A percentile compares a stretch with the other conserved stretches of the same genome.
Conservation (phyloP, 2,888 invertebrate genomes). For the Yponomeuta cagnagella region DNA sequence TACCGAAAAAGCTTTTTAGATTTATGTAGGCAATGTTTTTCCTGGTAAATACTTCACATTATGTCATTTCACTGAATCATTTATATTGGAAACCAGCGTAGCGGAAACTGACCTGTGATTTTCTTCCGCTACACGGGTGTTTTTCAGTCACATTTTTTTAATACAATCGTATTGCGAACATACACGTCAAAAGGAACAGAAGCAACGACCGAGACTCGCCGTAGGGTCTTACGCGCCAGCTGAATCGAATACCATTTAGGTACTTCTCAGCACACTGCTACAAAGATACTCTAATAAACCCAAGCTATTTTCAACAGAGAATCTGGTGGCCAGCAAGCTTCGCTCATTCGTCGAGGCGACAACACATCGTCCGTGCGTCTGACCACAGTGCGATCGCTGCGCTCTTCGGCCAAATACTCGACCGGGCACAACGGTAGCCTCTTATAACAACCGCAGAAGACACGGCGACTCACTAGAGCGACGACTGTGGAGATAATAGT, state of each 20-base stretch:
- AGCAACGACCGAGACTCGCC: too few relatives aligned
- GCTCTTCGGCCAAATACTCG: constrained; percentile 59
- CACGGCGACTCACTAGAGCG: background rate
- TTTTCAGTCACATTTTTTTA: too few relatives aligned
- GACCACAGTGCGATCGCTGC: constrained; percentile 54
- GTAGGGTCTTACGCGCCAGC: background rate
- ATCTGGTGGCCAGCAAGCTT: constrained; percentile 59
- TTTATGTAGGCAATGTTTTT: too few relatives aligned
- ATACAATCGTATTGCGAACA: too few relatives aligned
- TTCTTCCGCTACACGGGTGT: too few relatives aligned
- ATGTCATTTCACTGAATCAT: too few relatives aligned
- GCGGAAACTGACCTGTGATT: too few relatives aligned
- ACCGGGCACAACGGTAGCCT: constrained; percentile 58
- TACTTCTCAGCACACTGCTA: background rate
- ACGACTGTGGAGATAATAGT: background rate
- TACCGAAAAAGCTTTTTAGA: too few relatives aligned
- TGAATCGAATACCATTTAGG: background rate
- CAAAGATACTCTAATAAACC: background rate
- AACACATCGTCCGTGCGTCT: constrained; percentile 59
- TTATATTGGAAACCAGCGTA: too few relatives aligned
- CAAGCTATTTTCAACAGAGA: constrained; percentile 37
- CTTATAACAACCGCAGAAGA: constrained; percentile 45
- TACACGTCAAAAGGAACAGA: too few relatives aligned
- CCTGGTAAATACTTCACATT: too few relatives aligned
- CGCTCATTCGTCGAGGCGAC: constrained; percentile 56